Conservation (phyloP, 1,140 invertebrate genomes). For the Cyclina sinensis region DNA sequence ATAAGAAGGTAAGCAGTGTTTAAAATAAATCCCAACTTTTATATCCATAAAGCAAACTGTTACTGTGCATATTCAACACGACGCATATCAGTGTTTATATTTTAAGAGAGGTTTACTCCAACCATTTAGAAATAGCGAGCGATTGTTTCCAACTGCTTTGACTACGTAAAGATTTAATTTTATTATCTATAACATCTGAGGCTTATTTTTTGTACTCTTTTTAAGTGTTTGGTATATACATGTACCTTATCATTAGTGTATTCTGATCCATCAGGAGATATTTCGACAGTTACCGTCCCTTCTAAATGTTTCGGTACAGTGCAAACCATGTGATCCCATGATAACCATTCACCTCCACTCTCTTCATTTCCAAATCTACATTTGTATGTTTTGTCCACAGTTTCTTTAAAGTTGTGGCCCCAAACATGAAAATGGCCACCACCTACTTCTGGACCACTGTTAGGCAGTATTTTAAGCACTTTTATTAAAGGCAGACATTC, state of each 20-base stretch:
- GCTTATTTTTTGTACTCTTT: too few species aligned
- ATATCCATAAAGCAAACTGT: too few species aligned
- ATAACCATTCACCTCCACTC: slow-evolving; percentile 65
- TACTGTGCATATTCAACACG: too few species aligned
- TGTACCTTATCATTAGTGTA: slow-evolving; percentile 68
- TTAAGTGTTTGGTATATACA: too few species aligned
- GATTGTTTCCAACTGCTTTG: too few species aligned
- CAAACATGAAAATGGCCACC: slow-evolving; percentile 71
- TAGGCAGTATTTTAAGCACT: slow-evolving; percentile 69
- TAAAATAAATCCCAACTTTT: too few species aligned
- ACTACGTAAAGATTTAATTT: too few species aligned
- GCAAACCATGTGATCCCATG: slow-evolving; percentile 65
- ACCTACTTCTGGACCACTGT: slow-evolving; percentile 68
- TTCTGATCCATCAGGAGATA: slow-evolving; percentile 48
- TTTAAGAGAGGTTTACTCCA: too few species aligned
- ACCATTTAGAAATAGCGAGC: too few species aligned
- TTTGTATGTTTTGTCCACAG: slow-evolving; percentile 51
- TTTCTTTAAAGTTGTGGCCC: slow-evolving; percentile 75
- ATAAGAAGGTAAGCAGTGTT: too few species aligned
- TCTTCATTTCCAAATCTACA: slow-evolving; percentile 64
- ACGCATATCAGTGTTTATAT: too few species aligned
- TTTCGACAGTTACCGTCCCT: slow-evolving; percentile 48
- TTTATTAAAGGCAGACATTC: slow-evolving; percentile 70
- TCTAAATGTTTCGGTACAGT: slow-evolving; percentile 48
- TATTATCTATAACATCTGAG: too few species aligned